Percentiles rank a stretch among this genome's conserved stretches.
phyloP scores from a whole-genome alignment of 2,888 invertebrate genomes.

The Leucania comma region DNA sequence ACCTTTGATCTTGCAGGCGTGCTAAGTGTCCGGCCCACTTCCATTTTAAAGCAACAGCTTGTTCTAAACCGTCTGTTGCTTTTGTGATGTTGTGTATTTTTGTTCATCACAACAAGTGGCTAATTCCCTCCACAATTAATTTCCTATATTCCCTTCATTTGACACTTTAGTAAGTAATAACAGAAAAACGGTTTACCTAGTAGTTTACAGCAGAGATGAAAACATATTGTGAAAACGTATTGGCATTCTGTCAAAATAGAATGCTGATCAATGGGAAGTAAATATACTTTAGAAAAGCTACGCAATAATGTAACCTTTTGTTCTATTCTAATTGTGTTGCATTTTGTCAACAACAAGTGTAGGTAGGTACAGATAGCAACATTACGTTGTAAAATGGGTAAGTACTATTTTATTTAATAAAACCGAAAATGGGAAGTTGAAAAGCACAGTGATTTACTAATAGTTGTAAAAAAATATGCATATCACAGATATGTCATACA shows the following conservation, averaged over 20 bases:
- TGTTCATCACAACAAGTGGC: neutral
- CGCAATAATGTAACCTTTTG: slow-evolving; percentile 27
- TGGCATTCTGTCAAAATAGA: slow-evolving; percentile 56
- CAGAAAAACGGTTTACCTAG: slow-evolving; percentile 3
- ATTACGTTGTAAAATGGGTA: neutral
- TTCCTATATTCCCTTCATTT: slow-evolving; percentile 1
- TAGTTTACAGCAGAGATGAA: slow-evolving; percentile 10
- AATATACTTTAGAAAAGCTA: slow-evolving; percentile 10
- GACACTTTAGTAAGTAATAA: slow-evolving; percentile 14
- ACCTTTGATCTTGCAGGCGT: no score
- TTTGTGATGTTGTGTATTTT: no score
- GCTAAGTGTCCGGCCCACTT: no score
- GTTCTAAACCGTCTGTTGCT: no score
- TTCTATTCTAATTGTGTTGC: slow-evolving; percentile 21
- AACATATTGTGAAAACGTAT: slow-evolving; percentile 28
- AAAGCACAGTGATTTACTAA: no score
- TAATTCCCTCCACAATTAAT: neutral
- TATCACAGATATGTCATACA: no score
- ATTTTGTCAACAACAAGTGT: slow-evolving; percentile 30
- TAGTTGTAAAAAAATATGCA: no score
- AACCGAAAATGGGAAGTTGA: no score
- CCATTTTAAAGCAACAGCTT: no score
- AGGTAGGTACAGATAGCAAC: neutral
- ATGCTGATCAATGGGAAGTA: slow-evolving; percentile 27
- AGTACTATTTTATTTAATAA: no score